Evolutionary conservation across 1,140 invertebrate species (phyloP), one percentile per base, ranked within the genome.

Genomic region (Hyposmocoma kahamanoa): DNA sequence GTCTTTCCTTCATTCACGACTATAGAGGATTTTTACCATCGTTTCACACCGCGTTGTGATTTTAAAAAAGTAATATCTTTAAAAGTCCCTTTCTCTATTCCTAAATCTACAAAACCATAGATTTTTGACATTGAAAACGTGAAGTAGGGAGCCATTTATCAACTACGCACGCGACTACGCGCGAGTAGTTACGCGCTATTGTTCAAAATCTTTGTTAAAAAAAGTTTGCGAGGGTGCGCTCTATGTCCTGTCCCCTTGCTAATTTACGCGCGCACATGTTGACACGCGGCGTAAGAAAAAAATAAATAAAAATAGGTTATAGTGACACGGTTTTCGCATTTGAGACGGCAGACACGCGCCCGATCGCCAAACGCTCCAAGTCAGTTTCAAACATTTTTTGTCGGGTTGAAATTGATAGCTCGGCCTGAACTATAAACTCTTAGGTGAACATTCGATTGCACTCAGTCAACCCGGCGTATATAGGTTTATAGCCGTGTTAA

Each of bases 241-340:
- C n/a, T n/a, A n/a, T n/a, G n/a, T 56, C 42, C 49, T 58, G 60
- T 73, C 75, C 79, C 81, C 77, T 54, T 62, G 78, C 78, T 83
- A 85, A 85, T 83, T 84, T 85, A 74, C 71, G 59, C 68, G 64
- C 62, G 81, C 81, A 79, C 79, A 84, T 82, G 82, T 82, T 79
- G 82, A 82, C 82, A 85, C 82, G 79, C 70, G 81, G 65, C 67
- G 48, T 24, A 47, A 67, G 66, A 59, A 60, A 72, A 74, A 78
- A 81, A 76, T 62, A 78, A 67, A 67, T 60, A 78, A 79, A 76
- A 76, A 74, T 66, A 59, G 59, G 61, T 72, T 62, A 76, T 66
- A 64, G 62, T 55, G 56, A 84, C 79, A 85, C 56, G 66, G 65
- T 50, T 77, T 77, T 82, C 61, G 62, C 74, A 78, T 85, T 82